These are phyloP conservation scores for Boloria euphrosyne DNA, from an alignment of 2,888 invertebrate genomes.

Conservation along the genomic window DNA sequence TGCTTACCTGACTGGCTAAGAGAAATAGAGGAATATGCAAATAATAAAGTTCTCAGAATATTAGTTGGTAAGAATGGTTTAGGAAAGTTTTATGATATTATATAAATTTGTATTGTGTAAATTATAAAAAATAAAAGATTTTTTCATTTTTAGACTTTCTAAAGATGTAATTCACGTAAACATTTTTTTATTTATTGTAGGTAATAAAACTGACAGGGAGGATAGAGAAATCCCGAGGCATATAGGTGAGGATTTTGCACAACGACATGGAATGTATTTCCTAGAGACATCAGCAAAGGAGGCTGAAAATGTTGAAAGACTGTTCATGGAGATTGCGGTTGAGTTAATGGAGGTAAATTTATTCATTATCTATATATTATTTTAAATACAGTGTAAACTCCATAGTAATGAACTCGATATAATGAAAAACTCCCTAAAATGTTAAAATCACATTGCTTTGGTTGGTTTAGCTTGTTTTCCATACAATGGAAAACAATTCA, in stretches of 20 bases:
- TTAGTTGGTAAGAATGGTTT: conserved; percentile 89
- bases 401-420: no score
- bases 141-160: conserved; percentile 2
- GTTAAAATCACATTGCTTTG: no score
- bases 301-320: conserved; percentile 97
- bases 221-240: conserved; percentile 97
- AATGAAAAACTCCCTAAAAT: no score
- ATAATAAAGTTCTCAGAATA: conserved; percentile 95
- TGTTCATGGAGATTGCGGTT: conserved; percentile 98
- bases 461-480: no score
- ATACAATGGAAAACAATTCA: no score
- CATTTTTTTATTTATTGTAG: conserved; percentile 63
- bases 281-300: conserved; percentile 99
- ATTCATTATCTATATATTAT: background rate
- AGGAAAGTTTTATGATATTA: background rate
- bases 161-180: background rate
- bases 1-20: conserved; percentile 98
- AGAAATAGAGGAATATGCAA: conserved; percentile 99
- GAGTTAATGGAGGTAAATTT: conserved; percentile 89
- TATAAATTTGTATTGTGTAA: no score
- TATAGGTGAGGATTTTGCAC: conserved; percentile 97
- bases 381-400: no score
- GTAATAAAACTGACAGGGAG: conserved; percentile 98
- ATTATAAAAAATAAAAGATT: no score
- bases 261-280: conserved; percentile 98